phyloP scores from a whole-genome alignment of 2,113 vertebrate species.

The Panurus biarmicus region DNA sequence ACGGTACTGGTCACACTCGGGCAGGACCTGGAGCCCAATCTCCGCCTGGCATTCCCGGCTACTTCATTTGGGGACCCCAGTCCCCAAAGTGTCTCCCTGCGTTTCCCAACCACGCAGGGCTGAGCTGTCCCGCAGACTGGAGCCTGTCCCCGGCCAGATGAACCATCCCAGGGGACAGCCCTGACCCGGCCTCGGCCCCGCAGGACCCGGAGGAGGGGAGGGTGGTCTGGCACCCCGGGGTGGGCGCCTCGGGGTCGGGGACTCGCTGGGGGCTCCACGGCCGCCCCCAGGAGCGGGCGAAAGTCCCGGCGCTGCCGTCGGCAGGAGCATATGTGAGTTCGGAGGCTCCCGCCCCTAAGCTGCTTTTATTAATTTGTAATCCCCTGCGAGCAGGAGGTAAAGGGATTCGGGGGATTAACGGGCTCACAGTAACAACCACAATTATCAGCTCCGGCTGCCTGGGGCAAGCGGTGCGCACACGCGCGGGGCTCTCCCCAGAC shows the following conservation, averaged over 20 bases:
- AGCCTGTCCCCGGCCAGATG: neutral
- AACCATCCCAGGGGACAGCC: neutral
- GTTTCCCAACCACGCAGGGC: fast-evolving
- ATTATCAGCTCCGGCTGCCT: slow-evolving; percentile 48
- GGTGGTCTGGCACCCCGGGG: neutral
- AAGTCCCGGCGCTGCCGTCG: neutral
- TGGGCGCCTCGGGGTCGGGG: fast-evolving
- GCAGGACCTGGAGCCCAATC: fast-evolving
- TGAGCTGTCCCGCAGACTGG: neutral
- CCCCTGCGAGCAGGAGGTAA: slow-evolving; percentile 59
- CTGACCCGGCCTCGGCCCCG: neutral
- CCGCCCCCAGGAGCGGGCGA: neutral
- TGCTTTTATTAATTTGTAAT: slow-evolving; percentile 68
- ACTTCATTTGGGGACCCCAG: neutral
- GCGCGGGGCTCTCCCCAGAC: fast-evolving
- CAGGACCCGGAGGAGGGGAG: fast-evolving
- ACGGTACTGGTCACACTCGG: fast-evolving
- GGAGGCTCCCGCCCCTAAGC: slow-evolving; percentile 44
- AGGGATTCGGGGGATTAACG: slow-evolving; percentile 61
- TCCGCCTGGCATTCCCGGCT: neutral
- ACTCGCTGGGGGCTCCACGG: fast-evolving
- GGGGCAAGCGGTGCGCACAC: neutral
- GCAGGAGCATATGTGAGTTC: slow-evolving; percentile 37
- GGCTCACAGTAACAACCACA: slow-evolving; percentile 64
- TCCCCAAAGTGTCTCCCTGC: neutral